Percentiles rank a stretch among this genome's conserved stretches.
phyloP scores from a whole-genome alignment of 2,888 invertebrate genomes.

The Drosophila setosimentum region DNA sequence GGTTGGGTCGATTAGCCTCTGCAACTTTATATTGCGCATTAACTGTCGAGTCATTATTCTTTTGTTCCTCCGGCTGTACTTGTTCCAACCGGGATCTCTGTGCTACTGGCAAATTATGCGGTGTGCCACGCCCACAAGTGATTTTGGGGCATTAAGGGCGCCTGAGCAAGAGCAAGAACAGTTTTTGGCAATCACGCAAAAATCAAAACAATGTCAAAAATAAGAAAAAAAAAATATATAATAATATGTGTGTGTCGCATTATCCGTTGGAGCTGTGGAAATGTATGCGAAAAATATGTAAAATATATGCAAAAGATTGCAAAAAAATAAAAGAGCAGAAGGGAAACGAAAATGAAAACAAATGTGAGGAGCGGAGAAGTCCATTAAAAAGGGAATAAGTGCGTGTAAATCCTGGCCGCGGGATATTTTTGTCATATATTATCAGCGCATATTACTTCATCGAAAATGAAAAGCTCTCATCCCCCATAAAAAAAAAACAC shows the following conservation, averaged over 20 bases:
- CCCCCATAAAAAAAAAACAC: slow-evolving; percentile 63
- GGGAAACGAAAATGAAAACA: slow-evolving; percentile 26
- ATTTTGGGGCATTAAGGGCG: slow-evolving; percentile 4
- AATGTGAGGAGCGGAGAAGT: slow-evolving; percentile 39
- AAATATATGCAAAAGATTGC: slow-evolving; percentile 24
- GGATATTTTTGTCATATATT: slow-evolving; percentile 73
- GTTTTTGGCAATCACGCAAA: slow-evolving; percentile 17
- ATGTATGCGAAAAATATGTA: slow-evolving; percentile 31
- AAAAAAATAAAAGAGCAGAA: slow-evolving; percentile 8
- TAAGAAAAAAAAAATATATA: neutral
- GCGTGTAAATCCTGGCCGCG: slow-evolving; percentile 77
- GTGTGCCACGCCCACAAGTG: neutral
- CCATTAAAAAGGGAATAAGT: slow-evolving; percentile 81
- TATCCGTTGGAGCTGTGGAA: slow-evolving; percentile 25
- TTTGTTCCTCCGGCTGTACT: neutral
- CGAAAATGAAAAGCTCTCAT: slow-evolving; percentile 62
- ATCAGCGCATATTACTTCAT: slow-evolving; percentile 79
- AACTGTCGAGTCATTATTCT: neutral
- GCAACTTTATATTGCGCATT: neutral
- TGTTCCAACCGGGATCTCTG: neutral
- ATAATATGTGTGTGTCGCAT: slow-evolving; percentile 15
- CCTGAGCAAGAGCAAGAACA: neutral
- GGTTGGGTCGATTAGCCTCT: neutral
- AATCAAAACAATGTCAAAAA: slow-evolving; percentile 6
- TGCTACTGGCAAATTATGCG: neutral